Base-by-base conservation (phyloP, 2,113 vertebrate genomes). In the Blennius ocellaris region DNA sequence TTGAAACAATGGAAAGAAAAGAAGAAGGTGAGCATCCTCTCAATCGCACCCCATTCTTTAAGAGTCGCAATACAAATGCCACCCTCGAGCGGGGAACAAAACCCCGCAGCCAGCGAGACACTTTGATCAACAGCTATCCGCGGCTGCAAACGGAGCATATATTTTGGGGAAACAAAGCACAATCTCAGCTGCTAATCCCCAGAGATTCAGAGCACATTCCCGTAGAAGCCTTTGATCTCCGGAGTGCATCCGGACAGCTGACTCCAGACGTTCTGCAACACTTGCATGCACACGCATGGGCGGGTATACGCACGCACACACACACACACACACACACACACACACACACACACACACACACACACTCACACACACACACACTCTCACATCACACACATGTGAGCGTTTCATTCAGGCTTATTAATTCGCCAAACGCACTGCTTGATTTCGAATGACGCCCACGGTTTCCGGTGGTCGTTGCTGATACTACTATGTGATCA, bases 171-270 rank as follows among this genome's bases (percentile, higher is more conserved):
- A 90, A 92, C 83, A 91, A 86, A 93, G 86, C 85, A 82, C 77
- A 85, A 92, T 89, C 84, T 89, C 85, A 88, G 86, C 73, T 85
- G 87, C 89, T 93, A 93, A 93, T 93, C 91, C 91, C 72, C 77
- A 37, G 80, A 87, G 89, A 89, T 93, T 83, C 84, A 53, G 79
- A 81, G 80, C 89, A 83, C 88, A 92, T 93, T 93, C 86, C 86
- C 82, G 49, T 73, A 72, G 79, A 87, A 86, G 79, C 80, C 91
- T 94, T 94, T 94, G 90, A 94, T 93, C 91, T 93, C 81, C 81
- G 57, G 85, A 87, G 90, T 78, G 86, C 90, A 90, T 92, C 88
- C 67, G 57, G 81, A 90, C 83, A 90, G 81, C 86, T 90, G 67
- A 90, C 76, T 81, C 81, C 84, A 87, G 79, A 89, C 86, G 83